These are phyloP conservation scores for Therioaphis trifolii DNA, from an alignment of 2,888 invertebrate genomes.

Conservation along the genomic window DNA sequence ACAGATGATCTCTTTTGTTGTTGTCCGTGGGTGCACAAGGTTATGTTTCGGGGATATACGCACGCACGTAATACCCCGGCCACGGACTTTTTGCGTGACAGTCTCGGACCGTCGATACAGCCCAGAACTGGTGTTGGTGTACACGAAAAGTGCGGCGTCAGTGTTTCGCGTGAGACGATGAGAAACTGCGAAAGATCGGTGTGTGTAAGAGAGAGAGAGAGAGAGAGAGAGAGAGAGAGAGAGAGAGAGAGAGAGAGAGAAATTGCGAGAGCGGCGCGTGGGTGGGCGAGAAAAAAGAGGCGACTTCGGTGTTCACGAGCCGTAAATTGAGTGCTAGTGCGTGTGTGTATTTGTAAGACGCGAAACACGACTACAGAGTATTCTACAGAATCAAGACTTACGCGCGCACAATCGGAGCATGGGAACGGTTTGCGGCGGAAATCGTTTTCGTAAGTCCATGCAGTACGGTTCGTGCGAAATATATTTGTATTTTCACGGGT, in stretches of 20 bases:
- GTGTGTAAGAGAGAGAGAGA: not conserved
- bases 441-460: conserved; percentile 28
- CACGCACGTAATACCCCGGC: not conserved
- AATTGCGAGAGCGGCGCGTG: not conserved
- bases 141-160: no score
- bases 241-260: no score
- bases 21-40: conserved; percentile 18
- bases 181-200: not conserved
- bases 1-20: conserved; percentile 49
- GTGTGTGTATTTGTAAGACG: not conserved
- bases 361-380: not conserved
- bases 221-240: not conserved
- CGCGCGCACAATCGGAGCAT: not conserved
- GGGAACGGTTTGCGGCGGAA: conserved; percentile 5
- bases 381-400: not conserved
- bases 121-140: no score
- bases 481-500: not conserved
- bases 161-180: no score
- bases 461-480: not conserved
- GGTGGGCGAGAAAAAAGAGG: not conserved
- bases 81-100: conserved; percentile 35
- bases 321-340: no score
- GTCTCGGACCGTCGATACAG: not conserved
- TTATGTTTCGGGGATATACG: conserved; percentile 48
- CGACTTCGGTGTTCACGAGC: not conserved